Evolutionary conservation across 2,888 invertebrate genomes (phyloP).

Genomic region (Agrochola lychnidis): DNA sequence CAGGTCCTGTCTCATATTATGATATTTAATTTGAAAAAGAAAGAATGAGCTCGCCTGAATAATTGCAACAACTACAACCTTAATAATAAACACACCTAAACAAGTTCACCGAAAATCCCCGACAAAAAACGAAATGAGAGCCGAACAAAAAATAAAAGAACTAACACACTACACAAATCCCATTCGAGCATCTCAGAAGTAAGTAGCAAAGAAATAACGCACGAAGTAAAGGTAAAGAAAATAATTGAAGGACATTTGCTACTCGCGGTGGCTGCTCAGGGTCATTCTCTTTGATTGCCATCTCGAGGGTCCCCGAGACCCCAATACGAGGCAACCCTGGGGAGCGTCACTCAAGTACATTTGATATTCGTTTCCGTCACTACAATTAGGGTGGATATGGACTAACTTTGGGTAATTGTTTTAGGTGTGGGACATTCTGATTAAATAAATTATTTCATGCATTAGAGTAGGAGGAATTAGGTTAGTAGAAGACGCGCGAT

Average conservation of each 20-base stretch:
- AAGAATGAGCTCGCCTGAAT: background rate
- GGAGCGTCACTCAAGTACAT: conserved; percentile 67
- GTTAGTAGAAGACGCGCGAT: conserved; percentile 3
- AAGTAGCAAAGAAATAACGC: conserved; percentile 52
- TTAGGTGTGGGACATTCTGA: conserved; percentile 37
- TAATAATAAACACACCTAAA: conserved; percentile 33
- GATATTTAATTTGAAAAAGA: background rate
- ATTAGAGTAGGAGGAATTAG: background rate
- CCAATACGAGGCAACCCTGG: conserved; percentile 58
- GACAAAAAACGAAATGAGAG: conserved; percentile 48
- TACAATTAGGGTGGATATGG: conserved; percentile 63
- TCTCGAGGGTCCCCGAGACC: conserved; percentile 65
- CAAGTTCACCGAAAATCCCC: conserved; percentile 47
- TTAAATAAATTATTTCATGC: conserved; percentile 26
- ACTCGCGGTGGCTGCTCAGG: conserved; percentile 59
- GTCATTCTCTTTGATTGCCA: conserved; percentile 66
- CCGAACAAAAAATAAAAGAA: conserved; percentile 54
- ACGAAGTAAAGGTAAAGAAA: conserved; percentile 62
- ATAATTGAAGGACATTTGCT: conserved; percentile 67
- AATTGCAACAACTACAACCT: conserved; percentile 37
- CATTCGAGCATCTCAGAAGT: conserved; percentile 40
- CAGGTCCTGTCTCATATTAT: background rate
- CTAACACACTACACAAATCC: conserved; percentile 52
- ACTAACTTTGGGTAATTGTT: conserved; percentile 44
- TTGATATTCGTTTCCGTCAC: conserved; percentile 63